Conservation (phyloP, 2,888 invertebrate genomes). For the Sepiola atlantica region DNA sequence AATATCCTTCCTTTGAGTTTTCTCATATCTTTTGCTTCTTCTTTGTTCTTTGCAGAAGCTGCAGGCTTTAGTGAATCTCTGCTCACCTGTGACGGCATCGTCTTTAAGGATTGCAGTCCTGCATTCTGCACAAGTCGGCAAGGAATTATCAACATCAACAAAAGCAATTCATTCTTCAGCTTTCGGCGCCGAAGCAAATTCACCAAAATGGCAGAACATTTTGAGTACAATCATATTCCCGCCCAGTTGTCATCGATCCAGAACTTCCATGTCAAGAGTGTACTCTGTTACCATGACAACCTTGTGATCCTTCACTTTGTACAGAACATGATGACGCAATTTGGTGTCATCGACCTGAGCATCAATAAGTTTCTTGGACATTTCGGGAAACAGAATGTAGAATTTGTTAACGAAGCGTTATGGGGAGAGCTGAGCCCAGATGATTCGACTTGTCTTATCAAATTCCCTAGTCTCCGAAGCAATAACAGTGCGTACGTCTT, state of each 20-base stretch:
- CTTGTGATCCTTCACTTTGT: constrained; percentile 72
- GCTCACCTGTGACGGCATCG: constrained; percentile 69
- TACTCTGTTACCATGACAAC: constrained; percentile 71
- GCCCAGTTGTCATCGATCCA: constrained; percentile 74
- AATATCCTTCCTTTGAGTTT: not conserved
- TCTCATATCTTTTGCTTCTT: not conserved
- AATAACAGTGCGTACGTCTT: constrained; percentile 64
- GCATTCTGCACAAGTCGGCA: constrained; percentile 74
- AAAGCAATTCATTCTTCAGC: constrained; percentile 71
- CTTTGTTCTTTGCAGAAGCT: constrained; percentile 66
- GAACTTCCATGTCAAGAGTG: constrained; percentile 74
- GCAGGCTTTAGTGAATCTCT: constrained; percentile 72
- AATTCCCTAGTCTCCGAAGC: constrained; percentile 64
- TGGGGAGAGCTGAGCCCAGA: constrained; percentile 73
- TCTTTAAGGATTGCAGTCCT: constrained; percentile 74
- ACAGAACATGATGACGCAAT: constrained; percentile 72
- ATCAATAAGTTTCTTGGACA: constrained; percentile 73
- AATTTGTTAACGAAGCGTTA: constrained; percentile 71
- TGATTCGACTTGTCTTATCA: constrained; percentile 70
- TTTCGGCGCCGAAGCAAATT: constrained; percentile 73
- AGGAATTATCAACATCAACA: constrained; percentile 73
- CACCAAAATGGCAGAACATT: constrained; percentile 75
- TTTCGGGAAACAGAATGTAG: constrained; percentile 72
- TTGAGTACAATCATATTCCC: constrained; percentile 75
- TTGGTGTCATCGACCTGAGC: constrained; percentile 72